Base-by-base conservation (phyloP, 92 coral and sea anemone species). In the Diadumene lineata region DNA sequence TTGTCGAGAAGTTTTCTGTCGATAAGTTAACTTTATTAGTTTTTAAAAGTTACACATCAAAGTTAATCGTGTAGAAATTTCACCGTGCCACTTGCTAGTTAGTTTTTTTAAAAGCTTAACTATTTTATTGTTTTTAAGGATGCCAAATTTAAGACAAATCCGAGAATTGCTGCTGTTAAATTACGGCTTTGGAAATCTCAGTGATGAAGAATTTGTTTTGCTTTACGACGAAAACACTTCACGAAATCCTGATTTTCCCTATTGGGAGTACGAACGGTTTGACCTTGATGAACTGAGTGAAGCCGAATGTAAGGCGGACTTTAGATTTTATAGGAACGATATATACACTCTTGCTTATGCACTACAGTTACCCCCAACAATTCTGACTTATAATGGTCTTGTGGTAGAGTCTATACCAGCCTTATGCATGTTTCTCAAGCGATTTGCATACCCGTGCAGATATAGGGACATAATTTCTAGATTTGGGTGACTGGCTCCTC, bases 401-500 rank as follows among this genome's bases (percentile, higher is more conserved):
- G 56, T 48, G 30, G 66, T 77, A 38, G 82, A 77, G 16, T 30
- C 44, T 31, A 55, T 68, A 28, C 65, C 65, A 57, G 81, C 63
- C 21, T 34, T 68, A 25, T 19, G 65, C 51, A 56, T 77, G 48
- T 34, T 67, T 57, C 58, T 77, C 34, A 77, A 68, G 55, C 75
- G 82, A 43, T 66, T 77, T 43, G 81, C 74, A 17, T 60, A 64
- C 74, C 72, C 66, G 29, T 64, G 60, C 57, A 44, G 31, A 50
- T 79, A 57, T 34, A 62, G 60, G 34, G 83, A 43, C 61, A 79
- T 51, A 64, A 69, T 79, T 61, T 68, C 82, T 31, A 68, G 58
- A 56, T 88, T 84, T 73, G 85, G 74, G 33, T 69, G 86, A 48
- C 93, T 89, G 11, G 79, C 38, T 31, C 89, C 93, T 43, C 86